Base-by-base conservation (phyloP, 2,888 invertebrate genomes). In the Pseudolycoriella hygida region DNA sequence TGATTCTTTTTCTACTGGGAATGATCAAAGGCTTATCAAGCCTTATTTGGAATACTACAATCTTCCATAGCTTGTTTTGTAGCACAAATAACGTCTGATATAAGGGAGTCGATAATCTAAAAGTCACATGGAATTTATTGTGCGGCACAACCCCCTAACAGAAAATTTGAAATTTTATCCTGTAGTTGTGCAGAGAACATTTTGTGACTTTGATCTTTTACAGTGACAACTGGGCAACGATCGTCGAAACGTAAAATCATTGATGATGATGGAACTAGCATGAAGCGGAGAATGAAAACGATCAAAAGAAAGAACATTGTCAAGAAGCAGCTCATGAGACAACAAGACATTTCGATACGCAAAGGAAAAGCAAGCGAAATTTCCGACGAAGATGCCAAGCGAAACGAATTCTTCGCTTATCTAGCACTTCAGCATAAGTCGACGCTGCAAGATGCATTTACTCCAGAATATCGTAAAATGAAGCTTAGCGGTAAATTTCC, bases 401-500 rank as follows among this genome's bases (percentile, higher is more conserved):
- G 86, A 34, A 80, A 81, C 47, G 81, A 85, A 53, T 88, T 90
- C 60, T 81, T 90, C 57, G 81, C 84, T 1, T 76, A 82, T 50
- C 66, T 89, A 18, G 80, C 86, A 57, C 70, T 86, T 34, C 79
- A 78, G 57, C 82, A 83, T 59, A 76, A 77, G 52, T 17, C 39
- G 17, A 17, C 17, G 3, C n/a, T 17, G 15, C 10, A 88, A 60
- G 87, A 88, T 56, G 75, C 78, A 32, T 86, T 86, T 54, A 83
- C 85, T 1, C 79, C 83, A 0, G 86, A 86, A 54, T 86, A 87
- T 53, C 70, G 87, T n/a, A 77, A 81, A 53, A 88, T 89, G 88
- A 89, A 89, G 57, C 60, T 86, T 41, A 77, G 86, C 32, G 88
- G 89, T 0, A 87, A 88, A 57, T 90, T 89, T 57, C 87, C 89